Conservation (phyloP, 2,888 invertebrate species). For the Cosmia trapezina region DNA sequence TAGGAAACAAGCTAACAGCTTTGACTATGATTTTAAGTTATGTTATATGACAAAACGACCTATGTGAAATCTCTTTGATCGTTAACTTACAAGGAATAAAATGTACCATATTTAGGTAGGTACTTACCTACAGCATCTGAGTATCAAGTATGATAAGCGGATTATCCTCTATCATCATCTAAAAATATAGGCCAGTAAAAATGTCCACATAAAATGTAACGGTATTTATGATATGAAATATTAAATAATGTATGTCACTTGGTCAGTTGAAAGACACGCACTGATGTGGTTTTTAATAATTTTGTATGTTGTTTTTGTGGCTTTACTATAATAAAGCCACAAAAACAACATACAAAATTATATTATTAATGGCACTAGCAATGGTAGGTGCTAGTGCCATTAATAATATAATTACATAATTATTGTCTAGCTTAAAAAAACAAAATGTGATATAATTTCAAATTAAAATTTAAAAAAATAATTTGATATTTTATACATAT, state of each 20-base stretch:
- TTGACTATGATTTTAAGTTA: too few relatives aligned
- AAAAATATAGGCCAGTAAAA: conserved; percentile 15
- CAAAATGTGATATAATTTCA: too few relatives aligned
- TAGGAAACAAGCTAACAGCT: not conserved
- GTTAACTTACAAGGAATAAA: not conserved
- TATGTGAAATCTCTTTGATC: not conserved
- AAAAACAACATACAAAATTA: too few relatives aligned
- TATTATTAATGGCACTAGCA: too few relatives aligned
- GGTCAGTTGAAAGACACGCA: not conserved
- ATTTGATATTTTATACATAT: too few relatives aligned
- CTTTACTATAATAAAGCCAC: too few relatives aligned
- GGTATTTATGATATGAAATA: conserved; percentile 1
- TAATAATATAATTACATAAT: too few relatives aligned
- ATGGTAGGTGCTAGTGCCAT: too few relatives aligned
- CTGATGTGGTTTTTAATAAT: not conserved
- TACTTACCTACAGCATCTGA: not conserved
- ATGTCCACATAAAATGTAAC: not conserved
- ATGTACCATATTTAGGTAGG: not conserved
- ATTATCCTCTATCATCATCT: conserved; percentile 2
- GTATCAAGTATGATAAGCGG: conserved; percentile 12
- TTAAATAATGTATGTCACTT: not conserved
- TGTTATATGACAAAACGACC: not conserved
- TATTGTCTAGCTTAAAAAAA: too few relatives aligned
- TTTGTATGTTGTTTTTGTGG: too few relatives aligned
- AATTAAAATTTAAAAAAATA: too few relatives aligned